A percentile compares a stretch with the other conserved stretches of the same genome.
phyloP scores from a whole-genome alignment of 2,797 vertebrate species.

The Macroramphosus scolopax region DNA sequence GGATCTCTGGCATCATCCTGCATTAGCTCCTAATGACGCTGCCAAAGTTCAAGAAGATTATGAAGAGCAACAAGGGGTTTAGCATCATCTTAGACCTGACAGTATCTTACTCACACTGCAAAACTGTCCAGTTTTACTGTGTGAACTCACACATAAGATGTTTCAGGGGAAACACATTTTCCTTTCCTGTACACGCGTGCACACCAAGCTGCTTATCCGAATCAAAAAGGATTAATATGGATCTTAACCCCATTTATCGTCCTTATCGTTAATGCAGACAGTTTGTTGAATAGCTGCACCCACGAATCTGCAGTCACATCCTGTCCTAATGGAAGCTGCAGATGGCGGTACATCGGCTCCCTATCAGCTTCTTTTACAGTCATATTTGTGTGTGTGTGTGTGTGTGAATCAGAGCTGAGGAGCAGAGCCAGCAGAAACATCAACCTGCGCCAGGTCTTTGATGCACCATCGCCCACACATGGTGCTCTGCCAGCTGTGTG shows the following conservation, averaged over 20 bases:
- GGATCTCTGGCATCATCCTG: slow-evolving; percentile 52
- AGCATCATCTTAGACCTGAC: slow-evolving; percentile 46
- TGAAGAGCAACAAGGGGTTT: slow-evolving; percentile 63
- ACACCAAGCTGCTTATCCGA: slow-evolving; percentile 28
- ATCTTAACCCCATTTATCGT: slow-evolving; percentile 66
- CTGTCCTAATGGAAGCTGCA: slow-evolving; percentile 62
- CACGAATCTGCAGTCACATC: slow-evolving; percentile 60
- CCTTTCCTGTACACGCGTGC: not conserved
- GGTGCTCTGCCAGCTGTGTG: slow-evolving; percentile 55
- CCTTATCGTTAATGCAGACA: slow-evolving; percentile 56
- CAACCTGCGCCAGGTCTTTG: slow-evolving; percentile 44
- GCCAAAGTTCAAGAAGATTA: slow-evolving; percentile 70
- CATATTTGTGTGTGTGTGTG: slow-evolving; percentile 2
- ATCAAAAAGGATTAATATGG: slow-evolving; percentile 57
- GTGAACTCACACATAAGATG: slow-evolving; percentile 25
- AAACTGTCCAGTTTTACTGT: slow-evolving; percentile 27
- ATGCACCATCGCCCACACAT: slow-evolving; percentile 34
- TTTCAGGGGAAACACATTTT: slow-evolving; percentile 9
- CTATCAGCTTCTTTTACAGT: slow-evolving; percentile 64
- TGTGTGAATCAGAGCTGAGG: slow-evolving; percentile 19
- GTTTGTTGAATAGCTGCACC: slow-evolving; percentile 56
- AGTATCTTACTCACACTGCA: slow-evolving; percentile 22
- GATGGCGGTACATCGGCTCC: slow-evolving; percentile 57
- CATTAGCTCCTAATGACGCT: slow-evolving; percentile 59
- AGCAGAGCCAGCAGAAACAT: slow-evolving; percentile 53